Conservation (phyloP, 2,888 invertebrate genomes). For the Drosophila borealis region DNA sequence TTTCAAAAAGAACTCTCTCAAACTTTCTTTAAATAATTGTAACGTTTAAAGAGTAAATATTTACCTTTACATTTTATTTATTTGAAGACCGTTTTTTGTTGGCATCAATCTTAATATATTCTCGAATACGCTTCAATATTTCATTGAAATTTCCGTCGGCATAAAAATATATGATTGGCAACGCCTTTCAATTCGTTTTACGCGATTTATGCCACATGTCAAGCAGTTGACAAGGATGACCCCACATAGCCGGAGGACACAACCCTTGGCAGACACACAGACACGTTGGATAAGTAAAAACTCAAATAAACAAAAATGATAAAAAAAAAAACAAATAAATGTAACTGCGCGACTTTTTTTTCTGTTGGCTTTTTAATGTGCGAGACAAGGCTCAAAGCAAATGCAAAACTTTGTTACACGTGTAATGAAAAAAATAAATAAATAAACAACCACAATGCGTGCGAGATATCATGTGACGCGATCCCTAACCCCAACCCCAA, state of each 20-base stretch:
- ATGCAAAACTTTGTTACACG: constrained; percentile 78
- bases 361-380: constrained; percentile 58
- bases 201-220: constrained; percentile 75
- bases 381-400: constrained; percentile 70
- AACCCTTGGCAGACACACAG: constrained; percentile 20
- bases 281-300: constrained; percentile 61
- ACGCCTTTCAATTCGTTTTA: constrained; percentile 67
- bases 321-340: constrained; percentile 10
- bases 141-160: constrained; percentile 31
- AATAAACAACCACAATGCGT: constrained; percentile 60
- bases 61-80: constrained; percentile 1
- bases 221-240: constrained; percentile 73
- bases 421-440: constrained; percentile 81
- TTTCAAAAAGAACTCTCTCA: neutral
- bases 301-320: constrained; percentile 38
- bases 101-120: constrained; percentile 22
- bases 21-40: neutral
- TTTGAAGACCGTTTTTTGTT: neutral
- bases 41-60: neutral
- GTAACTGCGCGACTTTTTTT: constrained; percentile 20
- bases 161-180: constrained; percentile 24
- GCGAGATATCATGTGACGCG: constrained; percentile 60
- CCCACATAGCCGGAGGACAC: constrained; percentile 48
- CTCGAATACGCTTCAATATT: constrained; percentile 36
- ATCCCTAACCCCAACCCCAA: neutral